Percentiles rank a stretch among this genome's conserved stretches.
Conservation (phyloP, 2,888 invertebrate genomes). For the Idaea dimidiata region DNA sequence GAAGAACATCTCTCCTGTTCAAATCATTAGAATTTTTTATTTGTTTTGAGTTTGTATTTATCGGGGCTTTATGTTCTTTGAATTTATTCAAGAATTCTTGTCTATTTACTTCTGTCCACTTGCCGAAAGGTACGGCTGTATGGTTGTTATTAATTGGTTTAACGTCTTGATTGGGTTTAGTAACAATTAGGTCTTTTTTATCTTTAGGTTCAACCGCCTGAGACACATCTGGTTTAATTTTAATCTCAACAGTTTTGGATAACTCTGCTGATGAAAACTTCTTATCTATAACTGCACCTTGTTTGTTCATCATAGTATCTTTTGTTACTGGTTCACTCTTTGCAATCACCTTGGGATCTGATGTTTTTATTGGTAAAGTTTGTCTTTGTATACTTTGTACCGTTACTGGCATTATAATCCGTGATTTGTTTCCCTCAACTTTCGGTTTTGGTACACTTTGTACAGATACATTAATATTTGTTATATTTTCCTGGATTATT, state of each 20-base stretch:
- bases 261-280: neutral
- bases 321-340: neutral
- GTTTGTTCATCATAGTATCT: neutral
- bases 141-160: constrained; percentile 57
- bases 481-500: too few relatives aligned
- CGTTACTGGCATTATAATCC: neutral
- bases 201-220: constrained; percentile 12
- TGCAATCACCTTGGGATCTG: neutral
- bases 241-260: neutral
- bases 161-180: constrained; percentile 22
- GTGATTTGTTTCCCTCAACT: neutral
- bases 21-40: constrained; percentile 72
- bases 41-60: constrained; percentile 59
- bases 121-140: constrained; percentile 68
- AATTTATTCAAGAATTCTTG: constrained; percentile 71
- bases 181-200: constrained; percentile 16
- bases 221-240: neutral
- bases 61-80: constrained; percentile 59
- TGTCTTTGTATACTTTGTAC: constrained; percentile 1
- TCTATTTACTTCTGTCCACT: constrained; percentile 73
- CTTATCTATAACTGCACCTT: neutral
- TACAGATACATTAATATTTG: too few relatives aligned
- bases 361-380: constrained; percentile 4
- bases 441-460: neutral
- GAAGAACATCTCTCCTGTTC: constrained; percentile 68